Evolutionary conservation across 1,140 invertebrate genomes (phyloP).

Genomic region (Archivesica marissinica): DNA sequence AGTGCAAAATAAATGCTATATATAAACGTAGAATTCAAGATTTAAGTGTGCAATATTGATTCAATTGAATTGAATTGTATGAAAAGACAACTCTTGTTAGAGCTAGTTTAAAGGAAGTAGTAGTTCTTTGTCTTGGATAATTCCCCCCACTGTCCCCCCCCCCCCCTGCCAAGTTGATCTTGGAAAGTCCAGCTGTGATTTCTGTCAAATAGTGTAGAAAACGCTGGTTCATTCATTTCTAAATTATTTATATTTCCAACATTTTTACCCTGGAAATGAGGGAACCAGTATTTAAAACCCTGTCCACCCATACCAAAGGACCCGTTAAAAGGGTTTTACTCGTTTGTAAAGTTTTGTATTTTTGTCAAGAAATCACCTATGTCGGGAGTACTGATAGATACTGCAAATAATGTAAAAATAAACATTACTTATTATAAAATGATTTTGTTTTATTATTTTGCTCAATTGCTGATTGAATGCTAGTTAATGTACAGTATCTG

Average conservation of each 20-base stretch:
- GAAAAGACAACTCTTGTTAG: not conserved
- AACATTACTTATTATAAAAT: constrained; percentile 59
- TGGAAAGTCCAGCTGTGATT: not conserved
- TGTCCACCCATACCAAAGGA: constrained; percentile 24
- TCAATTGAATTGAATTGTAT: not conserved
- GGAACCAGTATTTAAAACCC: constrained; percentile 26
- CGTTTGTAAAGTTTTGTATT: constrained; percentile 52
- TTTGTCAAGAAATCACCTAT: constrained; percentile 53
- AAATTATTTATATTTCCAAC: constrained; percentile 60
- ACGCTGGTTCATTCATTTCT: constrained; percentile 34
- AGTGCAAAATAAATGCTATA: no score
- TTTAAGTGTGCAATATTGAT: constrained; percentile 1
- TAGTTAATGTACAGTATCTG: constrained; percentile 60
- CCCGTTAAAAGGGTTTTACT: not conserved
- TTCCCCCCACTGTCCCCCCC: no score
- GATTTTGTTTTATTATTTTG: constrained; percentile 61
- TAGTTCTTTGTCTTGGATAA: not conserved
- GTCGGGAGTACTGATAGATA: constrained; percentile 57
- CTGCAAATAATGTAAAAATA: constrained; percentile 66
- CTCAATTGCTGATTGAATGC: constrained; percentile 61
- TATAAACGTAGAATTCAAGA: no score
- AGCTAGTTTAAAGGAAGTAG: not conserved
- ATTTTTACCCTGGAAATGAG: constrained; percentile 49
- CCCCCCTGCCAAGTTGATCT: constrained; percentile 20
- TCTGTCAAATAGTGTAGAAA: not conserved